Conservation (phyloP, 2,888 invertebrate species). For the Heteromyza rotundicornis region DNA sequence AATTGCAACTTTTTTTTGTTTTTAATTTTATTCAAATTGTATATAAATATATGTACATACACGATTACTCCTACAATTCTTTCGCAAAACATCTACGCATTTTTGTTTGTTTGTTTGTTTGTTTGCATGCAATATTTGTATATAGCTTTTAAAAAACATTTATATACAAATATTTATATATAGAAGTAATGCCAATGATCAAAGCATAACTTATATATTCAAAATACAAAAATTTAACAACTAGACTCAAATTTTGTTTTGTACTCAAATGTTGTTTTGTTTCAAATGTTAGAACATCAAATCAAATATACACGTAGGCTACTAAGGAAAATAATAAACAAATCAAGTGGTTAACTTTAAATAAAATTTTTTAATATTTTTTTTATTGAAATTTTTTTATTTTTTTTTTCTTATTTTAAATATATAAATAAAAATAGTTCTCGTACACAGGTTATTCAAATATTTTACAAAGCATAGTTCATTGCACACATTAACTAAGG, state of each 20-base stretch:
- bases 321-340: too few relatives aligned
- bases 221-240: constrained; percentile 18
- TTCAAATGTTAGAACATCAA: too few relatives aligned
- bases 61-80: background rate
- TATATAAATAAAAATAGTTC: too few relatives aligned
- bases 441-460: too few relatives aligned
- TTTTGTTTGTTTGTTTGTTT: too few relatives aligned
- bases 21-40: background rate
- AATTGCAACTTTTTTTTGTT: background rate
- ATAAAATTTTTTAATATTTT: background rate
- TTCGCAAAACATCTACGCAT: too few relatives aligned
- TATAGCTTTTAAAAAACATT: background rate
- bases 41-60: background rate
- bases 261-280: background rate
- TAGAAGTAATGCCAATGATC: background rate
- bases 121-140: background rate
- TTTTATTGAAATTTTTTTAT: too few relatives aligned
- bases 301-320: too few relatives aligned
- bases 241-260: constrained; percentile 7
- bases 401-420: too few relatives aligned
- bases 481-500: too few relatives aligned
- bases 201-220: constrained; percentile 25
- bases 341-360: background rate
- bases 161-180: background rate
- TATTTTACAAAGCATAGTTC: too few relatives aligned